A percentile compares a stretch with the other conserved stretches of the same genome.
phyloP scores from a whole-genome alignment of 2,888 invertebrate species.

The Ganaspis brasiliensis region DNA sequence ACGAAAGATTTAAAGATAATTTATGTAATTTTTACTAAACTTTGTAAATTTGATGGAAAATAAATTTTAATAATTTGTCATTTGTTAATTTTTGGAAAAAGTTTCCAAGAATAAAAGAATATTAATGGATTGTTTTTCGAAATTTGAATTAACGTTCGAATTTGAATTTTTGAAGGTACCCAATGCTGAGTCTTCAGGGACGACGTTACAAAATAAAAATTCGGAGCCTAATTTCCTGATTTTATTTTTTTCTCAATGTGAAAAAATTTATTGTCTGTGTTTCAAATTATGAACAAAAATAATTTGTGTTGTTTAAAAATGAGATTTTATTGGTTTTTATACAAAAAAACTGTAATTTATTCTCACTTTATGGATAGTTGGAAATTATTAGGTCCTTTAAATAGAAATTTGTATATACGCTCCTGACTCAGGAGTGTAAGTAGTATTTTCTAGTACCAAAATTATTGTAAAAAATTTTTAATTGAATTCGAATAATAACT shows the following conservation, averaged over 20 bases:
- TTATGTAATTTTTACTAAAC: too few species aligned
- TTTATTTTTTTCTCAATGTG: not conserved
- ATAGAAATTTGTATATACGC: not conserved
- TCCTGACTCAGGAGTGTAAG: not conserved
- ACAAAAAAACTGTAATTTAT: not conserved
- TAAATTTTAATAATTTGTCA: too few species aligned
- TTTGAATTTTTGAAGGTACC: not conserved
- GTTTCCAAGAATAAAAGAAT: too few species aligned
- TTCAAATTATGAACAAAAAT: not conserved
- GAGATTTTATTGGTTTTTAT: not conserved
- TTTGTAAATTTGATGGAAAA: too few species aligned
- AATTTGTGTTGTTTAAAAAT: not conserved
- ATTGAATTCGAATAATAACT: not conserved
- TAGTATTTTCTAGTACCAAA: not conserved
- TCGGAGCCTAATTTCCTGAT: not conserved
- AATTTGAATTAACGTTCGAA: too few species aligned
- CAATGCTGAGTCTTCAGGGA: slow-evolving; percentile 14
- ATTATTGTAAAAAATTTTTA: not conserved
- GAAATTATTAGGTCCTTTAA: not conserved
- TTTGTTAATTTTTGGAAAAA: too few species aligned
- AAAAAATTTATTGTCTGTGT: not conserved
- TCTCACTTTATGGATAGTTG: not conserved
- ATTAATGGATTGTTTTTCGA: too few species aligned
- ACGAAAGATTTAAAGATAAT: not conserved
- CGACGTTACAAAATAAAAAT: too few species aligned